A percentile compares a stretch with the other conserved stretches of the same genome.
phyloP scores from a whole-genome alignment of 1,140 invertebrate genomes.

The Arion vulgaris region DNA sequence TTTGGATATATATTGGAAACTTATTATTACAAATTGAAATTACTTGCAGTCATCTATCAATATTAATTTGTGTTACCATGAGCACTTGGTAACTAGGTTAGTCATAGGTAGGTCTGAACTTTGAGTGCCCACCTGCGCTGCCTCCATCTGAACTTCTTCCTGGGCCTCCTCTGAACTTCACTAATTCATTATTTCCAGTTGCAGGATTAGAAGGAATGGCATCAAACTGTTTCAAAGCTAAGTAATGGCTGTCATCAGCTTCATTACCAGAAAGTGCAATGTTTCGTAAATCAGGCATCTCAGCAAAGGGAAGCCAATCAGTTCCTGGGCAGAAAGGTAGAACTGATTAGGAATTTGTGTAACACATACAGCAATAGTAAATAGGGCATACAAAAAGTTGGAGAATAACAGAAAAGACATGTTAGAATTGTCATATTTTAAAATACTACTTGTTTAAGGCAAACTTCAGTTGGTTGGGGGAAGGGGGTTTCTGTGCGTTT shows the following conservation, averaged over 20 bases:
- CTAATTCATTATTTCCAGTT: slow-evolving; percentile 58
- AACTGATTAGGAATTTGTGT: slow-evolving; percentile 1
- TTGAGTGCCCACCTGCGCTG: slow-evolving; percentile 20
- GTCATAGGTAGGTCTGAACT: slow-evolving; percentile 68
- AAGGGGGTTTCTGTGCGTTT: too few relatives aligned
- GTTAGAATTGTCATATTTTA: too few relatives aligned
- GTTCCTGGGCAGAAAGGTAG: slow-evolving; percentile 62
- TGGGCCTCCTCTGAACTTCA: slow-evolving; percentile 47
- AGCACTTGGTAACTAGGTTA: slow-evolving; percentile 32
- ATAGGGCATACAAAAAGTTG: background rate
- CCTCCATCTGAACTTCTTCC: slow-evolving; percentile 26
- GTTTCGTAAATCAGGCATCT: slow-evolving; percentile 71
- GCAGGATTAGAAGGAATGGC: slow-evolving; percentile 56
- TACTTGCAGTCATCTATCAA: too few relatives aligned
- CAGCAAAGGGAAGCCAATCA: slow-evolving; percentile 71
- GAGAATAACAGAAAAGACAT: background rate
- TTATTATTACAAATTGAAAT: too few relatives aligned
- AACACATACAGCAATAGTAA: background rate
- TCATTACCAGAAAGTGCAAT: slow-evolving; percentile 70
- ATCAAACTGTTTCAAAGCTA: slow-evolving; percentile 62
- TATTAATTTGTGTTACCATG: too few relatives aligned
- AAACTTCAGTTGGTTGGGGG: too few relatives aligned
- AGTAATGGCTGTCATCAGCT: slow-evolving; percentile 65
- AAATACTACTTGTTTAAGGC: too few relatives aligned
- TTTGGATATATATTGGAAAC: too few relatives aligned